A percentile compares a stretch with the other conserved stretches of the same genome.
phyloP scores from a whole-genome alignment of 2,888 invertebrate genomes.

The Chrysina gloriosa region DNA sequence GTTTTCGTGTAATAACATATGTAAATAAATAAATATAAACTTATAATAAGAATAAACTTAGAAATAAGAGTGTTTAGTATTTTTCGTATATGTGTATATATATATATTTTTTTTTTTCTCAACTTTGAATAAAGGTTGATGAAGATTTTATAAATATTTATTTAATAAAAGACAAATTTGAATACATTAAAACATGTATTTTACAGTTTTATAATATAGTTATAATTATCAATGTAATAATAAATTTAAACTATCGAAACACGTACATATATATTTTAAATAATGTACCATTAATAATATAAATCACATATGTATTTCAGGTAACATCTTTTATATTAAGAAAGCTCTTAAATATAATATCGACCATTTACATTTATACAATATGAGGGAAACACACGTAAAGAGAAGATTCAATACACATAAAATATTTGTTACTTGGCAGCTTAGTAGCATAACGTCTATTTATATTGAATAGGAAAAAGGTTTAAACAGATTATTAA shows the following conservation, averaged over 20 bases:
- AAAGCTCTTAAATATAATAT: constrained; percentile 22
- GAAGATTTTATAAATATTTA: constrained; percentile 16
- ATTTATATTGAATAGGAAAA: constrained; percentile 7
- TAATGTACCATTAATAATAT: constrained; percentile 21
- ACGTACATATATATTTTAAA: constrained; percentile 21
- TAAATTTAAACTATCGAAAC: constrained; percentile 25
- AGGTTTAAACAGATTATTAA: too few relatives aligned
- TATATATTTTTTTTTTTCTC: too few relatives aligned
- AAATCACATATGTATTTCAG: constrained; percentile 36
- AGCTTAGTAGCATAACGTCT: constrained; percentile 13
- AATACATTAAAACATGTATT: constrained; percentile 42
- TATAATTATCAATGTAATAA: constrained; percentile 20
- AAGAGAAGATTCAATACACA: not conserved
- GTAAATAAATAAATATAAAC: too few relatives aligned
- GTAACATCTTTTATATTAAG: constrained; percentile 26
- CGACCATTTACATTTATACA: not conserved
- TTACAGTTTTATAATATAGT: constrained; percentile 17
- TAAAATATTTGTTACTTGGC: constrained; percentile 14
- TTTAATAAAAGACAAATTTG: constrained; percentile 30
- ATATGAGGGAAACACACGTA: not conserved
- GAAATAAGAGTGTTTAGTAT: too few relatives aligned
- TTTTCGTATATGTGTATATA: too few relatives aligned
- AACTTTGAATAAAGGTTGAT: not conserved
- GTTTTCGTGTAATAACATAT: not conserved
- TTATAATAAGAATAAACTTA: too few relatives aligned